Percentiles rank a stretch among this genome's conserved stretches.
Conservation (phyloP, 2,888 invertebrate species). For the Amorpha juglandis region DNA sequence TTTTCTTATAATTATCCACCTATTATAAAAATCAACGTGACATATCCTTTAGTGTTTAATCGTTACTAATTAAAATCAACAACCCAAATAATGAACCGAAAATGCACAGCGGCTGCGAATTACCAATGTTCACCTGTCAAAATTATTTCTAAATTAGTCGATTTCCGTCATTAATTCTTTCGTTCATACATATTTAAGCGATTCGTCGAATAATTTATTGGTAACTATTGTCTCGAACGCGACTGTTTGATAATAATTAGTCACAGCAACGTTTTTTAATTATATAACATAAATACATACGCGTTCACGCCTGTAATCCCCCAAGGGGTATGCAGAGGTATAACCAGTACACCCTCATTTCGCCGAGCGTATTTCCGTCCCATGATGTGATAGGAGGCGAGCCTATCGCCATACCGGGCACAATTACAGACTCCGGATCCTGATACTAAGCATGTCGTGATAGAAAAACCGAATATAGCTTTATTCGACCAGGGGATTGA, state of each 20-base stretch:
- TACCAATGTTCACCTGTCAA: not conserved
- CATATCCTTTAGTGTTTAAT: not conserved
- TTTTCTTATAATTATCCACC: too few species aligned
- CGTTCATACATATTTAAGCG: not conserved
- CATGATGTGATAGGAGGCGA: too few species aligned
- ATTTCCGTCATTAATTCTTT: not conserved
- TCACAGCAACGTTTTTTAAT: slow-evolving; percentile 3
- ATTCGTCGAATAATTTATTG: not conserved
- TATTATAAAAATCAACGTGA: not conserved
- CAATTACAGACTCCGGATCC: too few species aligned
- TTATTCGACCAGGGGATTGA: too few species aligned
- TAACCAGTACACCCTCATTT: too few species aligned
- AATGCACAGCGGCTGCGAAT: not conserved
- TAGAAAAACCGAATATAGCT: too few species aligned
- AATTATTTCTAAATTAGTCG: not conserved
- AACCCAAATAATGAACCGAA: not conserved
- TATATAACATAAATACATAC: not conserved
- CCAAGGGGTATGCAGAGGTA: too few species aligned
- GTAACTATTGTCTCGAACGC: not conserved
- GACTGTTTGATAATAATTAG: not conserved
- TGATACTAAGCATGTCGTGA: too few species aligned
- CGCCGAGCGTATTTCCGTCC: too few species aligned
- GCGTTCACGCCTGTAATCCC: too few species aligned
- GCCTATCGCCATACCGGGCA: too few species aligned
- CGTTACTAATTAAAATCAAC: not conserved